Conservation (phyloP, 2,888 invertebrate species). For the Stegophylla sp. region DNA sequence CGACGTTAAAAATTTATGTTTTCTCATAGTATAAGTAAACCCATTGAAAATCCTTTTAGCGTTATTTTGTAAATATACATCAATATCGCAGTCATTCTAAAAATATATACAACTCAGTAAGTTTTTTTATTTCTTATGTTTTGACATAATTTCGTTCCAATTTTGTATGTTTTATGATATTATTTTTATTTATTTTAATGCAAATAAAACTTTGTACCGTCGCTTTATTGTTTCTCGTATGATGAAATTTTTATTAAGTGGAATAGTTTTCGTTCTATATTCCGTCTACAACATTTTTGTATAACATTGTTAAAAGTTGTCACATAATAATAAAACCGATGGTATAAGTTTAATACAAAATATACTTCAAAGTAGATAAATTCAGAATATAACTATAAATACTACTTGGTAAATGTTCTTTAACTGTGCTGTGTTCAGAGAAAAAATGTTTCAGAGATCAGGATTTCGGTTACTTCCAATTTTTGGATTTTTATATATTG, state of each 20-base stretch:
- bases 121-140: slow-evolving; percentile 5
- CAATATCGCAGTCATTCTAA: no score
- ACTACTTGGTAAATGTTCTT: no score
- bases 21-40: no score
- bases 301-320: not conserved
- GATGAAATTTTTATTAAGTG: slow-evolving; percentile 4
- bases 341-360: not conserved
- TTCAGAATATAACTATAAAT: no score
- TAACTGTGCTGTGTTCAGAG: no score
- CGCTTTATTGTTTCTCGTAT: slow-evolving; percentile 4
- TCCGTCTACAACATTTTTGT: not conserved
- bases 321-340: slow-evolving; percentile 10
- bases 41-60: no score
- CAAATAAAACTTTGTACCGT: slow-evolving; percentile 8
- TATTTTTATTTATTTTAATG: slow-evolving; percentile 13
- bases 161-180: not conserved
- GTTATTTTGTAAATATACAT: no score
- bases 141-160: no score
- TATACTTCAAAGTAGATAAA: not conserved
- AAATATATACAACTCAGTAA: not conserved
- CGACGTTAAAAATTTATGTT: no score
- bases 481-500: no score
- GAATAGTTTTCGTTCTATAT: slow-evolving; percentile 19
- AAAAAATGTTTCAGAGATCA: no score
- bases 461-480: no score